Conservation (phyloP, 2,888 invertebrate species). For the Bugula neritina region DNA sequence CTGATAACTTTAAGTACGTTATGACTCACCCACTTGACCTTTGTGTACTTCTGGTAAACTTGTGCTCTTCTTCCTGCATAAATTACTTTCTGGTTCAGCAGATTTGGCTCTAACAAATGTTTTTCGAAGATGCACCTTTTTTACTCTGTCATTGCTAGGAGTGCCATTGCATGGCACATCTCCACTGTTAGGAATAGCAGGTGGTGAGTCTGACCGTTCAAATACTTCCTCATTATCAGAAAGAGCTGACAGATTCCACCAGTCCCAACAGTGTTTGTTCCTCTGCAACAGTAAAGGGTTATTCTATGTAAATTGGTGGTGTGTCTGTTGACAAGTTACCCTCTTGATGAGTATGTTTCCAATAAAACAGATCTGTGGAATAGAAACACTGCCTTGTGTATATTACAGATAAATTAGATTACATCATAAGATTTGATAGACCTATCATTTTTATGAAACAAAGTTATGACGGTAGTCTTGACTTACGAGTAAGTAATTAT, state of each 20-base stretch:
- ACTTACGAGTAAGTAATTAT: background rate
- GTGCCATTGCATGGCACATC: background rate
- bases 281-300: background rate
- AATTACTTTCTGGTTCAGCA: slow-evolving; percentile 12
- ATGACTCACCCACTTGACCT: slow-evolving; percentile 20
- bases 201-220: background rate
- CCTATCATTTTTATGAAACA: no score
- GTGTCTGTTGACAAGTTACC: no score
- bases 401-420: no score
- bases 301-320: no score
- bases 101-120: slow-evolving; percentile 14
- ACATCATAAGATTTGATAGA: no score
- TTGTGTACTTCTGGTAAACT: slow-evolving; percentile 14
- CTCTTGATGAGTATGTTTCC: no score
- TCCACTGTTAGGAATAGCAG: background rate
- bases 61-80: background rate
- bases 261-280: slow-evolving; percentile 22
- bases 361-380: no score
- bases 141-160: background rate
- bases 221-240: slow-evolving; percentile 24
- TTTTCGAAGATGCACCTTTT: background rate
- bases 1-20: no score
- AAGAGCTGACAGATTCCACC: slow-evolving; percentile 22
- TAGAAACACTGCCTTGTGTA: no score
- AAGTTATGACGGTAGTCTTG: no score